Percentiles rank a stretch among this genome's conserved stretches.
phyloP scores from a whole-genome alignment of 1,140 invertebrate genomes.

The Luehdorfia chinensis region DNA sequence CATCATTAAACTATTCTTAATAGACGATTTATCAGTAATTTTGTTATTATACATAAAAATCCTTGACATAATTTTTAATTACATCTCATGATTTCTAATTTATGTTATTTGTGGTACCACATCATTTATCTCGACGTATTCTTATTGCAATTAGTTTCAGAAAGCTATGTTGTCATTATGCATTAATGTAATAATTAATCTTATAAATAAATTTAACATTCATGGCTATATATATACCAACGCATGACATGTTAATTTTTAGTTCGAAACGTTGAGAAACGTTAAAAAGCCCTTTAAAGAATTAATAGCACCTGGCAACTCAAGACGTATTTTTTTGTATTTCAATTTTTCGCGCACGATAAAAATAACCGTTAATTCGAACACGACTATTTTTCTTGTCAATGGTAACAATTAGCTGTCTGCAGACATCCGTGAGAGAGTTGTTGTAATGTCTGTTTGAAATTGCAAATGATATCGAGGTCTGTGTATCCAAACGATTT shows the following conservation, averaged over 20 bases:
- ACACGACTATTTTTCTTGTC: constrained; percentile 44
- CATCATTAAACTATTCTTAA: no score
- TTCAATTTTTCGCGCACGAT: neutral
- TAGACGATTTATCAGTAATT: no score
- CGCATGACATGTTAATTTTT: neutral
- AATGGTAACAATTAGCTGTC: constrained; percentile 40
- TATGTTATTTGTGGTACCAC: no score
- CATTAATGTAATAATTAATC: no score
- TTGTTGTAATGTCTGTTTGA: constrained; percentile 29
- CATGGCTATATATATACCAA: no score
- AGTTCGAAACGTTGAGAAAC: neutral
- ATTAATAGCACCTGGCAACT: constrained; percentile 6
- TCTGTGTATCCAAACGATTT: constrained; percentile 21
- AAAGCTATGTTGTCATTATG: no score
- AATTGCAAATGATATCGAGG: constrained; percentile 37
- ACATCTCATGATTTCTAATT: no score
- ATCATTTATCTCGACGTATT: no score
- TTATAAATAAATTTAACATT: no score
- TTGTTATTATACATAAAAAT: no score
- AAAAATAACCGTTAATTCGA: constrained; percentile 23
- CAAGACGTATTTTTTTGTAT: neutral
- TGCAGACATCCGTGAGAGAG: constrained; percentile 35
- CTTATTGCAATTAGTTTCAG: no score
- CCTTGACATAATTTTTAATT: no score
- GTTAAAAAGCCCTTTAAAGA: constrained; percentile 1